phyloP scores from a whole-genome alignment of 1,140 invertebrate genomes.

The Aphidius ervi region DNA sequence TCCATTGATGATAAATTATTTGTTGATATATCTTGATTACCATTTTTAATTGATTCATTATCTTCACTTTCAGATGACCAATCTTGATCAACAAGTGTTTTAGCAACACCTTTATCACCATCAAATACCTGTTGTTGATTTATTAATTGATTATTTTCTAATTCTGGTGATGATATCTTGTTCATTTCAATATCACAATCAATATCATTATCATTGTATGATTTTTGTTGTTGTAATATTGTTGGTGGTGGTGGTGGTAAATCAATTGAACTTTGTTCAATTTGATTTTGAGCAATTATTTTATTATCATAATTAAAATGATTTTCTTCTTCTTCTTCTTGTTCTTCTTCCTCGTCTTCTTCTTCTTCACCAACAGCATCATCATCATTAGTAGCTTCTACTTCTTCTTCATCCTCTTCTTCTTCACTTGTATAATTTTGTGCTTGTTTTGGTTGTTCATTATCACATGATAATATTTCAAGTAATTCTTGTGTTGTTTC shows the following conservation, averaged over 20 bases:
- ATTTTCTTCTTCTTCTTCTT: too few species aligned
- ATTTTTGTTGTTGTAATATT: neutral
- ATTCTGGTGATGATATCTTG: conserved; percentile 6
- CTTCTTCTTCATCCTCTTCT: conserved; percentile 4
- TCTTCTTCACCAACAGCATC: neutral
- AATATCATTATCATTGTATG: too few species aligned
- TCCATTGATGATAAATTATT: conserved; percentile 12
- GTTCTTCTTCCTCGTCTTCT: too few species aligned
- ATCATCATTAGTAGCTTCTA: neutral
- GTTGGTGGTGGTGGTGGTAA: neutral
- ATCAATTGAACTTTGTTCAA: neutral
- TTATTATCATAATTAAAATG: too few species aligned
- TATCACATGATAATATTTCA: conserved; percentile 47
- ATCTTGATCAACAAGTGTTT: conserved; percentile 47
- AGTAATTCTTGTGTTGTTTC: conserved; percentile 47
- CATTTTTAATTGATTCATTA: conserved; percentile 39
- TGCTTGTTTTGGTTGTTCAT: conserved; percentile 27
- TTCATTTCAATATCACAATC: neutral
- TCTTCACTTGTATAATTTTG: conserved; percentile 51
- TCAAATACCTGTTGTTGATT: conserved; percentile 18
- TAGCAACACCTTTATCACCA: conserved; percentile 32
- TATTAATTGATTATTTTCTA: conserved; percentile 20
- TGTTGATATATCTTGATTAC: conserved; percentile 30
- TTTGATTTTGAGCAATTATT: too few species aligned
- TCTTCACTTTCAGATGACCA: conserved; percentile 52